Evolutionary conservation across 2,113 vertebrate species (phyloP).

Genomic region (Larimichthys polyactis): DNA sequence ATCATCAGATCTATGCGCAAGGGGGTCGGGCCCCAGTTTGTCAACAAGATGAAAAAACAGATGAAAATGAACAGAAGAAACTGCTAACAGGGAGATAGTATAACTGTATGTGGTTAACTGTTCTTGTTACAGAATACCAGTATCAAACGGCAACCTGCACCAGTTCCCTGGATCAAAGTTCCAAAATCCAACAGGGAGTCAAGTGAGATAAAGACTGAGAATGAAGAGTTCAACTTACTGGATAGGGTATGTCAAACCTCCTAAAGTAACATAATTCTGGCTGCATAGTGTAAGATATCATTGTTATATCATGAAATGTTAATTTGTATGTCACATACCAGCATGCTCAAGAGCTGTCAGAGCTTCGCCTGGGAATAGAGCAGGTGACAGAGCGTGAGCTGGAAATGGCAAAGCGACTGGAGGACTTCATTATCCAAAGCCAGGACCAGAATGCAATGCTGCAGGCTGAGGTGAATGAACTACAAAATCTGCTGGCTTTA

Average conservation of each 20-base stretch:
- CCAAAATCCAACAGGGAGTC: constrained; percentile 60
- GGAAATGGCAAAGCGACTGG: constrained; percentile 86
- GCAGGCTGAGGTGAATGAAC: constrained; percentile 81
- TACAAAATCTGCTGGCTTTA: constrained; percentile 80
- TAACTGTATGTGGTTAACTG: background rate
- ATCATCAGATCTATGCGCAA: too few relatives aligned
- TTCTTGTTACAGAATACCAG: constrained; percentile 52
- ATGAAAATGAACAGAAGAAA: too few relatives aligned
- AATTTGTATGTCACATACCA: constrained; percentile 34
- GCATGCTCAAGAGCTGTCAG: constrained; percentile 82
- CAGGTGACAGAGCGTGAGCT: constrained; percentile 85
- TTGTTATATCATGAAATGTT: background rate
- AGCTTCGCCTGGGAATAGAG: constrained; percentile 82
- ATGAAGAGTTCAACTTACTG: constrained; percentile 71
- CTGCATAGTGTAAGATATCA: background rate
- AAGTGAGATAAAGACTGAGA: constrained; percentile 62
- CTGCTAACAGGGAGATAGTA: background rate
- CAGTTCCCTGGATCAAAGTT: constrained; percentile 81
- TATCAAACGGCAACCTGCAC: constrained; percentile 65
- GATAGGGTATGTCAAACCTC: constrained; percentile 70
- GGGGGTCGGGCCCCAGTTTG: too few relatives aligned
- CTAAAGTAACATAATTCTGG: background rate
- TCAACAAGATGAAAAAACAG: too few relatives aligned
- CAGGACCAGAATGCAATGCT: constrained; percentile 83
- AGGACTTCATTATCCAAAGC: constrained; percentile 85